Percentiles rank a stretch among this genome's conserved stretches.
These are phyloP conservation scores for Myathropa florea DNA, from an alignment of 2,888 invertebrate species.

Conservation along the genomic window DNA sequence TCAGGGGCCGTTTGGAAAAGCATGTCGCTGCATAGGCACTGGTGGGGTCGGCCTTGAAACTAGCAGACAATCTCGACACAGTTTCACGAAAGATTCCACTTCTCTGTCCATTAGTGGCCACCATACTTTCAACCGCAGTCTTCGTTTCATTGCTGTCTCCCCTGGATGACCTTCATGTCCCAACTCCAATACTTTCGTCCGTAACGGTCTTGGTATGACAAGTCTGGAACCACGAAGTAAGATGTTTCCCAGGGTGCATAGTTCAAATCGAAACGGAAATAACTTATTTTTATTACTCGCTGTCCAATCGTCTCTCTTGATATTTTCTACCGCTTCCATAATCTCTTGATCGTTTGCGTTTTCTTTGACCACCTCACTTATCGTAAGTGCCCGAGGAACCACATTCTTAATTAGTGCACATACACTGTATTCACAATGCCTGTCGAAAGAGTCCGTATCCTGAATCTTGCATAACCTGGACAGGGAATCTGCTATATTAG, in stretches of 20 bases:
- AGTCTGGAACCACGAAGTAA: background rate
- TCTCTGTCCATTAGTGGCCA: constrained; percentile 9
- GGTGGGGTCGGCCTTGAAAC: constrained; percentile 12
- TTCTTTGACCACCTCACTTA: constrained; percentile 18
- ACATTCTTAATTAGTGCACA: constrained; percentile 24
- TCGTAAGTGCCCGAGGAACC: constrained; percentile 22
- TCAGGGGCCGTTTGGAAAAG: constrained; percentile 24
- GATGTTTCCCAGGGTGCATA: background rate
- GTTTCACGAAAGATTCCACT: constrained; percentile 3
- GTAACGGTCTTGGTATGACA: background rate
- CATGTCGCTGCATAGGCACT: constrained; percentile 17
- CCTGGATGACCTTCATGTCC: constrained; percentile 17
- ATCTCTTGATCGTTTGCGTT: constrained; percentile 3
- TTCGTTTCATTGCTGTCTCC: constrained; percentile 6
- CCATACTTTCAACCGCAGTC: constrained; percentile 12
- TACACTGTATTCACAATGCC: constrained; percentile 24
- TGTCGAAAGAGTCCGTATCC: constrained; percentile 9
- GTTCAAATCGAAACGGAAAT: background rate
- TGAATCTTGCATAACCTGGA: background rate
- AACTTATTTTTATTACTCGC: background rate
- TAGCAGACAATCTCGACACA: constrained; percentile 16
- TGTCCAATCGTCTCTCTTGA: background rate
- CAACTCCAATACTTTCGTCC: background rate
- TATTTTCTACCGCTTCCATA: constrained; percentile 8
- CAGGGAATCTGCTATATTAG: background rate